These are phyloP conservation scores for Hermaeophaga mercurialis DNA, from an alignment of 2,888 invertebrate genomes.

Conservation along the genomic window DNA sequence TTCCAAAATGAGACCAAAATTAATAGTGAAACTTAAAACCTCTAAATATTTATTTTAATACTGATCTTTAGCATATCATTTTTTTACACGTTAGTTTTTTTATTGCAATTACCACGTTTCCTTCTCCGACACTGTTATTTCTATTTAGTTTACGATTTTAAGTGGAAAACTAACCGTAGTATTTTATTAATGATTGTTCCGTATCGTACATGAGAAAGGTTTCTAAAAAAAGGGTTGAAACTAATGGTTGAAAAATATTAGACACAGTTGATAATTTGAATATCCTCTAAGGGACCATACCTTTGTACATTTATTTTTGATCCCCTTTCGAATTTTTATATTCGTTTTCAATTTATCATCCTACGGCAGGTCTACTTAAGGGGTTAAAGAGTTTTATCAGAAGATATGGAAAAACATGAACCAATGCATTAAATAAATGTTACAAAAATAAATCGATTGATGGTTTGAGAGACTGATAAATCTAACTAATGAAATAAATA, in stretches of 20 bases:
- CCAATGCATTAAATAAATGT: no score
- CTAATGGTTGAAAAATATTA: slow-evolving; percentile 37
- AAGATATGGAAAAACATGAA: no score
- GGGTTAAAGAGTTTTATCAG: no score
- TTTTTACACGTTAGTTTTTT: no score
- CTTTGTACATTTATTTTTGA: slow-evolving; percentile 22
- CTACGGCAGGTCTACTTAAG: no score
- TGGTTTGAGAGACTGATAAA: no score
- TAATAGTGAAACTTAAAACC: no score
- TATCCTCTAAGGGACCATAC: slow-evolving; percentile 31
- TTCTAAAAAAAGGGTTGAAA: slow-evolving; percentile 36
- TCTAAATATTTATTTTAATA: no score
- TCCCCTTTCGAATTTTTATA: slow-evolving; percentile 33
- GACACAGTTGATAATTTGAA: slow-evolving; percentile 37
- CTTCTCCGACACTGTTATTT: slow-evolving; percentile 16
- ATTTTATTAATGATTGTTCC: slow-evolving; percentile 37
- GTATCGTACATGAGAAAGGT: slow-evolving; percentile 37
- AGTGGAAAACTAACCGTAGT: slow-evolving; percentile 39
- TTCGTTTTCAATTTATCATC: slow-evolving; percentile 36
- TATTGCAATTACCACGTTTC: no score
- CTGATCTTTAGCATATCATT: no score
- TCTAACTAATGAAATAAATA: slow-evolving; percentile 5
- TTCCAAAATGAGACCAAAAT: no score
- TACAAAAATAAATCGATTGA: no score
- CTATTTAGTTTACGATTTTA: slow-evolving; percentile 37